These are phyloP conservation scores for Rhadina sibilatrix DNA, from an alignment of 2,113 vertebrate genomes.

Conservation along the genomic window DNA sequence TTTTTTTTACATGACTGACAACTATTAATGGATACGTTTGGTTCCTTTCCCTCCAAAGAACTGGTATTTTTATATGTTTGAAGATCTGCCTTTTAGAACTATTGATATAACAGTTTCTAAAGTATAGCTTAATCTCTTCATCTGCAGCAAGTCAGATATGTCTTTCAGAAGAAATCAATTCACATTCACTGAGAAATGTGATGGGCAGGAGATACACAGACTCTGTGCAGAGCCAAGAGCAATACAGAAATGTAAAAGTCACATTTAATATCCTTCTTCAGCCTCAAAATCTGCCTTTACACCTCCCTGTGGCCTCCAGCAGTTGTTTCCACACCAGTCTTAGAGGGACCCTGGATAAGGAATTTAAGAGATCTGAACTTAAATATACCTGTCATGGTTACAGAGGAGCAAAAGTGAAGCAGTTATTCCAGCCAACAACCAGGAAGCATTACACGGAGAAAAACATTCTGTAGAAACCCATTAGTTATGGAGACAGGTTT, in stretches of 20 bases:
- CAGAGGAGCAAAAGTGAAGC: neutral
- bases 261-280: neutral
- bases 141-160: neutral
- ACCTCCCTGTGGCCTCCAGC: neutral
- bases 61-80: rapidly evolving
- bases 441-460: neutral
- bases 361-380: neutral
- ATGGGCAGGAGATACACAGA: neutral
- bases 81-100: neutral
- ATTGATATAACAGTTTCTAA: neutral
- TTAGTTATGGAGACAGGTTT: neutral
- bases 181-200: neutral
- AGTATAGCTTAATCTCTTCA: neutral
- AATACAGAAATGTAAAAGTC: neutral
- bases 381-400: no score
- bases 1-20: neutral
- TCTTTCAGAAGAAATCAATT: neutral
- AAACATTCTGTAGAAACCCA: neutral
- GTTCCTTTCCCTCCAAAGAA: neutral
- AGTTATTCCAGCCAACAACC: neutral
- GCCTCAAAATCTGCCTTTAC: neutral
- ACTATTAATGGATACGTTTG: neutral
- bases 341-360: neutral
- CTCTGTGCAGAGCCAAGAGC: neutral
- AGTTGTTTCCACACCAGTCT: neutral